Percentiles rank a stretch among this genome's conserved stretches.
Evolutionary conservation across 2,113 vertebrate genomes (phyloP).

Genomic region (Excalfactoria chinensis): DNA sequence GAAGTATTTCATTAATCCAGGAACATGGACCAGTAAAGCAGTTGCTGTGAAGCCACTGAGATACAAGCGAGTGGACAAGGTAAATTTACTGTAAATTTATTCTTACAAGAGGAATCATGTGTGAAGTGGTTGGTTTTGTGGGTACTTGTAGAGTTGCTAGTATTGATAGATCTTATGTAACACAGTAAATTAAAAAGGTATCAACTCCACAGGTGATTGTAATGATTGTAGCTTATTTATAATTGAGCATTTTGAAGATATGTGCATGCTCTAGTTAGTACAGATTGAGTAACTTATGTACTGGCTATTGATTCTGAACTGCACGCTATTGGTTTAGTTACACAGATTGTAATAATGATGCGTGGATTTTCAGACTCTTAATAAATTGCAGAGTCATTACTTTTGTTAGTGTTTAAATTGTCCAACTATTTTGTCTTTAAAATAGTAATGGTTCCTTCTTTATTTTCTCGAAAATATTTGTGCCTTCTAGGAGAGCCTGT

Average conservation of each 20-base stretch:
- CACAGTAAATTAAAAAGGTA: neutral
- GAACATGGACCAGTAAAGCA: conserved; percentile 86
- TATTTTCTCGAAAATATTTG: neutral
- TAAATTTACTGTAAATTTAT: conserved; percentile 24
- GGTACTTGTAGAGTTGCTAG: neutral
- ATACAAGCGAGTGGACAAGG: conserved; percentile 87
- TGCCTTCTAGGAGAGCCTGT: accelerated
- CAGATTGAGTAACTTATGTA: neutral
- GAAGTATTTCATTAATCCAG: conserved; percentile 84
- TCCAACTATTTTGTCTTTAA: neutral
- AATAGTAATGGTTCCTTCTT: neutral
- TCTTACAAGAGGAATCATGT: neutral
- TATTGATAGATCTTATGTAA: neutral
- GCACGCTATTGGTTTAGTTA: neutral
- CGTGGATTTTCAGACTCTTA: neutral
- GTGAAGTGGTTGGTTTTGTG: neutral
- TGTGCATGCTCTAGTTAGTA: neutral
- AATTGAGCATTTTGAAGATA: neutral
- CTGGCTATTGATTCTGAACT: neutral
- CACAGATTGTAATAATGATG: neutral
- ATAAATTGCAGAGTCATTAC: neutral
- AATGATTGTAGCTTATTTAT: neutral
- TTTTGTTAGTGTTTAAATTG: neutral
- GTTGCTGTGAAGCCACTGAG: conserved; percentile 87
- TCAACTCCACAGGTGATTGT: neutral